These are phyloP conservation scores for Acanthopagrus latus DNA, from an alignment of 2,797 vertebrate genomes.

Conservation along the genomic window DNA sequence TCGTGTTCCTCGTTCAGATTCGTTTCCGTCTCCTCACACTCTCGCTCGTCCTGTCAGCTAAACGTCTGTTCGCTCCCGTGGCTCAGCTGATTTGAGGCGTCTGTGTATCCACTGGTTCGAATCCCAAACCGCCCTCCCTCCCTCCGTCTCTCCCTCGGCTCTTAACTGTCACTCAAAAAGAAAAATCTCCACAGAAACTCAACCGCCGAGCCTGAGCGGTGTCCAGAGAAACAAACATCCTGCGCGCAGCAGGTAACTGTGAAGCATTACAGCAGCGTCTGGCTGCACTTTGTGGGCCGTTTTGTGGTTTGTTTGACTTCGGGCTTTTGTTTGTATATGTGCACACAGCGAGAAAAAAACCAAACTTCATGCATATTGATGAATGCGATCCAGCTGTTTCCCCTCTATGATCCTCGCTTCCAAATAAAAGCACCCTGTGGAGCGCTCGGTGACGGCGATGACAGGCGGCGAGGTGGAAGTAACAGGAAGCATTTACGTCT, in stretches of 20 bases:
- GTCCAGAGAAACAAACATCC: conserved; percentile 26
- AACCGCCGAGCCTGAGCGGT: not conserved
- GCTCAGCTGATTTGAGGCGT: not conserved
- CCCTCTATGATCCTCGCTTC: conserved; percentile 20
- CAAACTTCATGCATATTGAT: conserved; percentile 41
- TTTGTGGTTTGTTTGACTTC: conserved; percentile 28
- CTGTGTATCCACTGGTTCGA: not conserved
- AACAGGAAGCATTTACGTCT: not conserved
- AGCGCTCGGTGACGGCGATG: not conserved
- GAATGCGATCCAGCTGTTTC: conserved; percentile 48
- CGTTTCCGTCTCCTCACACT: not conserved
- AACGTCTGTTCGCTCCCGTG: not conserved
- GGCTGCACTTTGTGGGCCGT: conserved; percentile 37
- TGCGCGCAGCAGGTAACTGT: conserved; percentile 32
- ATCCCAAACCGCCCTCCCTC: not conserved
- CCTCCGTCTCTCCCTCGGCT: not conserved
- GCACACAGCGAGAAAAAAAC: conserved; percentile 32
- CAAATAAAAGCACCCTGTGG: conserved; percentile 48
- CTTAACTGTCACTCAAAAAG: conserved; percentile 18
- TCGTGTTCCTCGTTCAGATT: not conserved
- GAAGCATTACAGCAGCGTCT: not conserved
- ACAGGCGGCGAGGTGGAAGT: conserved; percentile 4
- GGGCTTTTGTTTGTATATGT: conserved; percentile 47
- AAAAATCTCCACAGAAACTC: not conserved
- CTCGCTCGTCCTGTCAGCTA: not conserved